These are phyloP conservation scores for Craterocephalus amniculus DNA, from an alignment of 2,797 vertebrate genomes.

Conservation along the genomic window DNA sequence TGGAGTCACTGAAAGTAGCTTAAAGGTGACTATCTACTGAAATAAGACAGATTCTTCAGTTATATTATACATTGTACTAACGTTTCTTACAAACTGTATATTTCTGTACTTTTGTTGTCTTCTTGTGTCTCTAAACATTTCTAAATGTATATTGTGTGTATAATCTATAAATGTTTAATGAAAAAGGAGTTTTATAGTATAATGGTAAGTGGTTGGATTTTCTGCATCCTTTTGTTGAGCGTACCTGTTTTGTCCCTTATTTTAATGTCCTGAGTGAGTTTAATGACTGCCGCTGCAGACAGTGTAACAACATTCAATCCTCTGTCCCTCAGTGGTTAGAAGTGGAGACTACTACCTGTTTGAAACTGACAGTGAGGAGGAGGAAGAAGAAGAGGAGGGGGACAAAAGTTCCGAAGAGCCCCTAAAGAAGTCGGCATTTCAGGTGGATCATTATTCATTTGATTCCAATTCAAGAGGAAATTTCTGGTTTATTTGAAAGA, in stretches of 20 bases:
- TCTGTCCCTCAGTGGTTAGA: constrained; percentile 92
- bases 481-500: not conserved
- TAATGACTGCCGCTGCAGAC: constrained; percentile 4
- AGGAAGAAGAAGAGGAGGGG: constrained; percentile 95
- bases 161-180: constrained; percentile 8
- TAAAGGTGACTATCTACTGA: constrained; percentile 34
- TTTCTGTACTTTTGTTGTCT: constrained; percentile 33
- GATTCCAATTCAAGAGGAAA: not conserved
- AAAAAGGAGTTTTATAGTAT: not conserved
- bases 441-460: constrained; percentile 61
- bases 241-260: not conserved
- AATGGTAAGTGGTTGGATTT: constrained; percentile 36
- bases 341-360: constrained; percentile 99
- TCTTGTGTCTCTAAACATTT: constrained; percentile 7
- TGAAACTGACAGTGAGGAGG: constrained; percentile 99
- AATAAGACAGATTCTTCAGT: constrained; percentile 19
- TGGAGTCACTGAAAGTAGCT: constrained; percentile 43
- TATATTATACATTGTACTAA: constrained; percentile 6
- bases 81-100: not conserved
- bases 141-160: constrained; percentile 3
- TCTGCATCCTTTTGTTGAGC: constrained; percentile 25
- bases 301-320: constrained; percentile 44
- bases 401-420: constrained; percentile 90
- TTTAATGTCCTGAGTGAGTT: constrained; percentile 3
- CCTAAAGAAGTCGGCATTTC: constrained; percentile 93